Evolutionary conservation across 1,140 invertebrate genomes (phyloP).

Genomic region (Papilio aristodemus): DNA sequence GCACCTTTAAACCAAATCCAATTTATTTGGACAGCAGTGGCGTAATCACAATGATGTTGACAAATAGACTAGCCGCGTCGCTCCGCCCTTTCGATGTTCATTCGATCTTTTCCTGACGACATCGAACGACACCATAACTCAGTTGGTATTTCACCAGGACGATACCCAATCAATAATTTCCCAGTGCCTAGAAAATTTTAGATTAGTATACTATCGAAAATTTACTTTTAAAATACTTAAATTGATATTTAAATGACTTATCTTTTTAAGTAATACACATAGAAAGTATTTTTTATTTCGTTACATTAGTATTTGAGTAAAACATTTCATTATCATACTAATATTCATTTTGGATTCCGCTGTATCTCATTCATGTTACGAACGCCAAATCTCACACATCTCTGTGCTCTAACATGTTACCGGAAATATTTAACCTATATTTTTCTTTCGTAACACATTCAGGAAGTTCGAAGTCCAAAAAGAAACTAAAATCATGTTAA

Average conservation of each 20-base stretch:
- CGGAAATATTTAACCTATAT: conserved; percentile 11
- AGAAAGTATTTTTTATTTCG: too few species aligned
- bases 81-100: conserved; percentile 69
- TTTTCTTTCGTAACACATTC: conserved; percentile 15
- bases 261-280: too few species aligned
- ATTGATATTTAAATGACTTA: too few species aligned
- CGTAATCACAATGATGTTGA: conserved; percentile 78
- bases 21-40: conserved; percentile 73
- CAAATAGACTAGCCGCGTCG: conserved; percentile 64
- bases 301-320: too few species aligned
- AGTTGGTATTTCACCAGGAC: conserved; percentile 59
- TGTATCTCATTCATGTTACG: too few species aligned
- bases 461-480: conserved; percentile 32
- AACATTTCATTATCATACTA: too few species aligned
- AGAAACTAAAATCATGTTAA: conserved; percentile 30
- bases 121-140: conserved; percentile 65
- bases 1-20: conserved; percentile 62
- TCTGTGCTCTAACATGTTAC: too few species aligned
- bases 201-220: not conserved
- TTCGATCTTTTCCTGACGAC: conserved; percentile 61
- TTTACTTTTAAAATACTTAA: too few species aligned
- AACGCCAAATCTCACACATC: too few species aligned
- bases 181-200: conserved; percentile 35
- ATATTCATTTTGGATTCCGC: too few species aligned
- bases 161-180: conserved; percentile 51